Base-by-base conservation (phyloP, 2,888 invertebrate genomes). In the Folsomia candida region DNA sequence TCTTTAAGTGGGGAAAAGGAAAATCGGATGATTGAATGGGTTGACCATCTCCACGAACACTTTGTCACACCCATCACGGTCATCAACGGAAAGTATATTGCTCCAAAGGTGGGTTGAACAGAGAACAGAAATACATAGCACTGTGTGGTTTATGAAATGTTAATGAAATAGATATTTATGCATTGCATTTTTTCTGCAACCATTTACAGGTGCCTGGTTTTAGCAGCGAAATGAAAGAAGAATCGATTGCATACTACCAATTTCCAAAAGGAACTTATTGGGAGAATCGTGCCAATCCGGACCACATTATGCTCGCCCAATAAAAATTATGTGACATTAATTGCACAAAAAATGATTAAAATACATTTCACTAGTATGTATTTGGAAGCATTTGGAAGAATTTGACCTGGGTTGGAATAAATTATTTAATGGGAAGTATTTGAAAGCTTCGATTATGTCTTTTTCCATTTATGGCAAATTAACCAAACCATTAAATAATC, bases 31-130 rank as follows among this genome's bases (percentile, higher is more conserved):
- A 88, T 93, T 29, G 95, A 96, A 83, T 94, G 90, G 83, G 91
- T 93, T 11, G 93, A 94, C 82, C 94, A 95, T 81, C 91, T 94
- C 77, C 93, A 94, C 81, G 92, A 94, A 79, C 93, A 95, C 82
- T 95, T 95, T 83, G 85, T 87, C 37, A 85, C 89, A 81, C 94
- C 94, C 0, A 88, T 89, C 18, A 81, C 87, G 1, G 87, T 94
- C 1, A 83, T 87, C 70, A 87, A 89, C 78, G 93, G 91, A 0
- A 86, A 85, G 81, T 95, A 94, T 81, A 84, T 89, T 80, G 88
- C 89, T 1, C 93, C 94, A n/a, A 86, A 84, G 84, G 91, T 91
- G 84, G 82, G 82, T 72, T 62, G n/a, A n/a, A n/a, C n/a, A n/a
- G n/a, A n/a, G n/a, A n/a, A n/a, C n/a, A n/a, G n/a, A n/a, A n/a